phyloP scores from a whole-genome alignment of 2,888 invertebrate genomes.

The Plutella xylostella region DNA sequence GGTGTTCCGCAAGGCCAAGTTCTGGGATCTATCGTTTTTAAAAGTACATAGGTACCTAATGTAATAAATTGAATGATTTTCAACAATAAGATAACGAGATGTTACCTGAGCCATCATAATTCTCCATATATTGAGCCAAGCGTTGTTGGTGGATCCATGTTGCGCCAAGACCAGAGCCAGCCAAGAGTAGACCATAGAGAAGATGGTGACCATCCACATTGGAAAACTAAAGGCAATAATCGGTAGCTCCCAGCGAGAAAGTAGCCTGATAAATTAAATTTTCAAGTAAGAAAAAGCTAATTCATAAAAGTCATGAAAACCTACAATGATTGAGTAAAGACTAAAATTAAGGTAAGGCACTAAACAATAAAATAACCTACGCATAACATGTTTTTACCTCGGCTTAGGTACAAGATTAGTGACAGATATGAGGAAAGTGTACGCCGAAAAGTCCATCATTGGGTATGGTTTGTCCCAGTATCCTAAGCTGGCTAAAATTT shows the following conservation, averaged over 20 bases:
- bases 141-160: slow-evolving; percentile 19
- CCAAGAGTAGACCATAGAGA: slow-evolving; percentile 56
- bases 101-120: slow-evolving; percentile 1
- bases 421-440: background rate
- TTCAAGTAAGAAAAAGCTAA: too few relatives aligned
- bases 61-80: too few relatives aligned
- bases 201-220: slow-evolving; percentile 69
- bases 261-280: too few relatives aligned
- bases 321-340: too few relatives aligned
- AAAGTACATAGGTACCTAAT: too few relatives aligned
- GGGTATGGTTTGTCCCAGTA: background rate
- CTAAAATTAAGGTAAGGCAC: too few relatives aligned
- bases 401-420: background rate
- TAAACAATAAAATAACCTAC: too few relatives aligned
- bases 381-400: too few relatives aligned
- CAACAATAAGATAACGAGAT: background rate
- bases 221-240: slow-evolving; percentile 68
- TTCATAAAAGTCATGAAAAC: too few relatives aligned
- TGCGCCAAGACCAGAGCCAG: slow-evolving; percentile 40
- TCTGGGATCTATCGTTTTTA: too few relatives aligned
- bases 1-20: too few relatives aligned
- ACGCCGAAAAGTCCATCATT: background rate
- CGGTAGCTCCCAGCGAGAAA: slow-evolving; percentile 73
- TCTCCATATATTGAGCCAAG: slow-evolving; percentile 8
- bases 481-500: background rate